Evolutionary conservation across 1,140 invertebrate genomes (phyloP), one percentile per base, ranked within the genome.

Genomic region (Tigriopus japonicus): DNA sequence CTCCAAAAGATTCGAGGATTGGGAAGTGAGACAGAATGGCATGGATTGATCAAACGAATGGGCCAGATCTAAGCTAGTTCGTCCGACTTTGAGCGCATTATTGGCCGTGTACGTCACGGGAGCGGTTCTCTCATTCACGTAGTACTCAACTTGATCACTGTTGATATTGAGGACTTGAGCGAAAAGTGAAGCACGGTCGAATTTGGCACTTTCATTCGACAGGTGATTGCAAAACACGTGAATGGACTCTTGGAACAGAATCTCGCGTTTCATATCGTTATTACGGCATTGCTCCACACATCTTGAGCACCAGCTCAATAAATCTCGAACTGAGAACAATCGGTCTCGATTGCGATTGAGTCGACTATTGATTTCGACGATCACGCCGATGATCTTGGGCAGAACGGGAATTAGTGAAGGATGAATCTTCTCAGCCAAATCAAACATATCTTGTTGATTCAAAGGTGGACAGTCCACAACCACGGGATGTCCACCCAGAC

Each of bases 1-100:
- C 74, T 99, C 95, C 19, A 98, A 69, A 1, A 98, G 74, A 66
- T 80, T 81, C 24, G 81, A 74, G 1, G 88, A 80, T 67, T 83
- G 77, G 64, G 83, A 77, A 0, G 89, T 91, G 60, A 86, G 86
- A 49, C n/a, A 49, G 10, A 17, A 49, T 6, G 45, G 45, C 45
- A 15, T 35, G 28, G 28, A 35, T 9, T 35, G 28, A 35, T 35
- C 28, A 35, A 35, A 35, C 28, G 28, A 35, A 35, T 35, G 28
- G 28, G 28, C 28, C 28, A 15, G 45, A 6, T 49, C 45, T 10
- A 49, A 49, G 10, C n/a, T 15, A 21, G 21, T 21, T 49, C 45
- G 45, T 49, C 45, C 45, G 21, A 49, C 21, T 49, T 49, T 49
- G 45, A 49, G n/a, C n/a, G 45, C 10, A 49, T 49, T 21, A 6